Conservation (phyloP, 2,888 invertebrate genomes). For the Gibbula magus region DNA sequence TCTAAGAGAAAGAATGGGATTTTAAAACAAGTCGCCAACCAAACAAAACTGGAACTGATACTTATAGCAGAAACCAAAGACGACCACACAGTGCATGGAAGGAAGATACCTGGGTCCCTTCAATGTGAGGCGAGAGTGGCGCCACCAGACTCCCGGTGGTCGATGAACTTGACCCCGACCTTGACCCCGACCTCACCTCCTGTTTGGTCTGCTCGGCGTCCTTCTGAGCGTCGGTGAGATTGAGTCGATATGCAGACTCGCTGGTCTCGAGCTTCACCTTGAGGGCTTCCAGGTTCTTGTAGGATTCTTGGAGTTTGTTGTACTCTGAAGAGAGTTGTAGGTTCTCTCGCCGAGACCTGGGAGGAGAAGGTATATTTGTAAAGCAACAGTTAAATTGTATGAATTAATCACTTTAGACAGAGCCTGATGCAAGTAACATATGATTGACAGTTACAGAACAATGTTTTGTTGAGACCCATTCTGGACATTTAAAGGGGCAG, state of each 20-base stretch:
- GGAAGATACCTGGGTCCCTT: constrained; percentile 9
- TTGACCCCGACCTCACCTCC: constrained; percentile 60
- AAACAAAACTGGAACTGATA: background rate
- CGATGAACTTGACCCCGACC: background rate
- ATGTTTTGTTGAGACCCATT: too few relatives aligned
- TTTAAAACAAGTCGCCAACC: background rate
- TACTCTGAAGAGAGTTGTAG: constrained; percentile 72
- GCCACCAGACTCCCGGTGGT: background rate
- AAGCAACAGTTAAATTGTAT: too few relatives aligned
- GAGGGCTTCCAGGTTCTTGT: constrained; percentile 70
- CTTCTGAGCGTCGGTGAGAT: constrained; percentile 73
- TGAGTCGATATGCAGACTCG: constrained; percentile 67
- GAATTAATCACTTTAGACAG: too few relatives aligned
- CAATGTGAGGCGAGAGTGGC: background rate
- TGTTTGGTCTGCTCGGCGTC: constrained; percentile 66
- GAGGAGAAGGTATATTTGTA: background rate
- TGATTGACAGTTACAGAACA: background rate
- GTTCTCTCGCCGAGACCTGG: constrained; percentile 73
- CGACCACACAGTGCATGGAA: background rate
- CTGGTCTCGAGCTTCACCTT: constrained; percentile 73
- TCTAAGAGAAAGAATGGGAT: background rate
- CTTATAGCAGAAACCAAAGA: background rate
- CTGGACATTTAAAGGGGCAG: too few relatives aligned
- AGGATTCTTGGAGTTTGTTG: constrained; percentile 73
- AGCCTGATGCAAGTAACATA: too few relatives aligned